Evolutionary conservation across 2,888 invertebrate species (phyloP).

Genomic region (Oscheius sp.): DNA sequence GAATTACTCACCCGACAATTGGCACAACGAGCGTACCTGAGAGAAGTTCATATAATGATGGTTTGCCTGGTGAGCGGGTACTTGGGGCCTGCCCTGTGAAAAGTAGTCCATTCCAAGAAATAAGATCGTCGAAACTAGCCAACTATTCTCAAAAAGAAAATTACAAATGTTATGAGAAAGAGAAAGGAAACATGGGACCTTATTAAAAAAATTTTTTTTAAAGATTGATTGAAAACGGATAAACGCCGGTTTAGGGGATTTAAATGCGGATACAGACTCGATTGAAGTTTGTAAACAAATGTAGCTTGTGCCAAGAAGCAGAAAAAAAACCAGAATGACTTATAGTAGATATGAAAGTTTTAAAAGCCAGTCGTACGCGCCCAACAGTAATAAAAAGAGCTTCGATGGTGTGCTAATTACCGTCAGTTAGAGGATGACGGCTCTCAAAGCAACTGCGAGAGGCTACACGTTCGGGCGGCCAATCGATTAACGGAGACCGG

Average conservation of each 20-base stretch:
- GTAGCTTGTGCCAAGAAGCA: too few species aligned
- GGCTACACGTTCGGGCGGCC: constrained; percentile 16
- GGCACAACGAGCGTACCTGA: constrained; percentile 7
- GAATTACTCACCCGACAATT: not conserved
- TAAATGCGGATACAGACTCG: too few species aligned
- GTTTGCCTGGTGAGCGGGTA: constrained; percentile 19
- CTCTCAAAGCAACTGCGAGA: constrained; percentile 14
- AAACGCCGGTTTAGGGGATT: too few species aligned
- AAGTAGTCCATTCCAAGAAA: constrained; percentile 34
- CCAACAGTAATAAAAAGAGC: not conserved
- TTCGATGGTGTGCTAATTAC: constrained; percentile 14
- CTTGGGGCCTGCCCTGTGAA: constrained; percentile 30
- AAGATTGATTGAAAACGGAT: too few species aligned
- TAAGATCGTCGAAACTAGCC: not conserved
- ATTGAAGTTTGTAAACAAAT: too few species aligned
- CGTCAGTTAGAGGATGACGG: not conserved
- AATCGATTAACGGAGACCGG: constrained; percentile 31
- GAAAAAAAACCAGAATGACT: too few species aligned
- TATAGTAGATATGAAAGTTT: too few species aligned
- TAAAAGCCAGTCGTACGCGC: not conserved
- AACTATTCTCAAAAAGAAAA: constrained; percentile 1
- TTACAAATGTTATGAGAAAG: not conserved
- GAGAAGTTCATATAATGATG: constrained; percentile 30
- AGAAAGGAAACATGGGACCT: not conserved
- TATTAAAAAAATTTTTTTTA: too few species aligned